These are phyloP conservation scores for Ochropacha duplaris DNA, from an alignment of 2,888 invertebrate genomes.

Conservation along the genomic window DNA sequence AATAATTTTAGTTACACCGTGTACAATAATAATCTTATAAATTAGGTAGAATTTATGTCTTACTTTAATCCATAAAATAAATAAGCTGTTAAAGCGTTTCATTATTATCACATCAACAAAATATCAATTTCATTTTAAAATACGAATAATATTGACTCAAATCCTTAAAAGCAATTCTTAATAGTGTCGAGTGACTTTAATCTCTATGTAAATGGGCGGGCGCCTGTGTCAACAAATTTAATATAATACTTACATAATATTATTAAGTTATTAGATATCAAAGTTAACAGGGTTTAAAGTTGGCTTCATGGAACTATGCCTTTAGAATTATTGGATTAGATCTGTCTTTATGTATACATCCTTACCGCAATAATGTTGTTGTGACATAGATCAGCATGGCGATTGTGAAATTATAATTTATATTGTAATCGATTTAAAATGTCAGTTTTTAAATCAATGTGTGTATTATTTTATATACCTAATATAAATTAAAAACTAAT, in stretches of 20 bases:
- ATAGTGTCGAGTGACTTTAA: background rate
- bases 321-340: background rate
- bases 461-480: too few species aligned
- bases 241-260: background rate
- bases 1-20: too few species aligned
- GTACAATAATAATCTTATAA: background rate
- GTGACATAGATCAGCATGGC: background rate
- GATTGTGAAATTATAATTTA: too few species aligned
- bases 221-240: background rate
- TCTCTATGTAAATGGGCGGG: background rate
- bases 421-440: too few species aligned
- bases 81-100: background rate
- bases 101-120: background rate
- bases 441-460: too few species aligned
- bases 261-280: too few species aligned
- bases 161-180: slow-evolving; percentile 16
- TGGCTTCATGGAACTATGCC: background rate
- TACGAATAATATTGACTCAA: slow-evolving; percentile 23
- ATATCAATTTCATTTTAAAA: background rate
- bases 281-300: background rate
- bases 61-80: background rate
- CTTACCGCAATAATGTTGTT: background rate
- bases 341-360: background rate
- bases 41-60: background rate
- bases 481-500: too few species aligned